Evolutionary conservation across 2,888 invertebrate species (phyloP), one percentile per base, ranked within the genome.

Genomic region (Chrysodeixis includens): DNA sequence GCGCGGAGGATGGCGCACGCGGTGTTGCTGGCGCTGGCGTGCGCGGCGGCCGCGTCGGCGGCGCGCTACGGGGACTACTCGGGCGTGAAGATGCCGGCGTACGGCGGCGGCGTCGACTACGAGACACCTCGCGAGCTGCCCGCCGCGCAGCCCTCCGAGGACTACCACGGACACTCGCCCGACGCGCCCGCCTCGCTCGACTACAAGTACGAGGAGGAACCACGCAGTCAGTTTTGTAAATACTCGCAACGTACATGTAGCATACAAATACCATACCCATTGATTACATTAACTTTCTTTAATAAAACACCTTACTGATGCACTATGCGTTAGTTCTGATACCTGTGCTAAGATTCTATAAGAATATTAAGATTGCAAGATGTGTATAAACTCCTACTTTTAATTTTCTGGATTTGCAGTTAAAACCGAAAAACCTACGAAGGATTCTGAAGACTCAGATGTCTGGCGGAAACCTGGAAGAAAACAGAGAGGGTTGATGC

Each of bases 161-260:
- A 92, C 60, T 92, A 93, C 70, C 84, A 78, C 49, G 90, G 88
- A 7, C 90, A 83, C 59, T 83, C 91, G 53, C 88, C 85, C 4
- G 92, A 90, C 58, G 86, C 86, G 18, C 81, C 89, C 30, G 87
- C 89, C 20, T 76, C 87, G n/a, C 84, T 86, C 30, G 92, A 93
- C 79, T 93, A 93, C 76, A 91, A 90, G 74, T 90, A 89, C 71
- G 90, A 90, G 44, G 92, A 92, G 55, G 86, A 88, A 30, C 55
- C 77, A 35, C 77, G 66, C 55, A 85, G 88, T 90, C 58, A 65
- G 74, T 52, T 0, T 14, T 0, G 10, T 44, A 14, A 16, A 46
- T 35, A 10, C 12, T 14, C 35, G 14, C 35, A 35, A 35, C 35
- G 10, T 35, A 12, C 12, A 2, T n/a, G n/a, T n/a, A n/a, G n/a